These are phyloP conservation scores for Lydus trimaculatus DNA, from an alignment of 2,888 invertebrate species.

Conservation along the genomic window DNA sequence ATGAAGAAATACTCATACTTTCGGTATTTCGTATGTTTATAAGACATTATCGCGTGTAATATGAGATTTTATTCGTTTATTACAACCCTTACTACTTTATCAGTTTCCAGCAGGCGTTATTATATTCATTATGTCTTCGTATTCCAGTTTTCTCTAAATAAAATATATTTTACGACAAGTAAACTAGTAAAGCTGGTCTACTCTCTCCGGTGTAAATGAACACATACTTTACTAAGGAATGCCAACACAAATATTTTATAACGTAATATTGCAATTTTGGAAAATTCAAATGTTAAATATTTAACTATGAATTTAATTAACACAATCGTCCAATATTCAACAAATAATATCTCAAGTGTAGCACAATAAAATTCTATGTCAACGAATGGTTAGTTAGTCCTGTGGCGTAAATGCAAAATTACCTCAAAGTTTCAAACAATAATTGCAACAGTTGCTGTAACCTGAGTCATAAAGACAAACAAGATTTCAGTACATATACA, in stretches of 20 bases:
- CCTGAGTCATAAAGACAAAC: constrained; percentile 1
- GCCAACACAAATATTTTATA: constrained; percentile 1
- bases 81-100: not conserved
- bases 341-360: not conserved
- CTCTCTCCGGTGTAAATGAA: not conserved
- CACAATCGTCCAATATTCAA: not conserved
- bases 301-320: not conserved
- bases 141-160: not conserved
- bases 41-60: not conserved
- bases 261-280: not conserved
- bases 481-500: not conserved
- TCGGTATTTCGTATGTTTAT: not conserved
- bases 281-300: not conserved
- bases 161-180: constrained; percentile 4
- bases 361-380: not conserved
- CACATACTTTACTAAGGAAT: not conserved
- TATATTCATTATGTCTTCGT: not conserved
- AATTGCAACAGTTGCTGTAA: not conserved
- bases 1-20: not conserved
- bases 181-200: not conserved
- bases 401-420: not conserved
- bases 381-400: not conserved
- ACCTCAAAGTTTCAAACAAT: not conserved
- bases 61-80: not conserved
- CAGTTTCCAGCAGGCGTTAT: constrained; percentile 1